Evolutionary conservation across 2,888 invertebrate species (phyloP), one percentile per base, ranked within the genome.

Genomic region (Sphaerophoria rueppellii): DNA sequence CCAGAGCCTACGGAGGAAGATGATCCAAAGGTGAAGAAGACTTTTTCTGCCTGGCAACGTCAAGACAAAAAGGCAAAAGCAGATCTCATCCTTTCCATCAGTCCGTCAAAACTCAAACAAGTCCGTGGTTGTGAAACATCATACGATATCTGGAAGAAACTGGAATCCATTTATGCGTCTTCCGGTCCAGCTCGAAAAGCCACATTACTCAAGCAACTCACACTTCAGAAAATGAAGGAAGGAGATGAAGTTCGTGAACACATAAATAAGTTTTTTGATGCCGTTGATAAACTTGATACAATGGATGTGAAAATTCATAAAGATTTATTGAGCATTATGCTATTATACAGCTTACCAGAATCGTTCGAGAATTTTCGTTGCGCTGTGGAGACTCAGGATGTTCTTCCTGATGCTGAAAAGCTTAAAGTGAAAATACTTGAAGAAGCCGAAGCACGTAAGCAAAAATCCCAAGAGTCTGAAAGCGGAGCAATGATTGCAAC

Each of bases 181-280:
- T 76, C 75, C 12, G 81, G 81, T 52, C 76, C 81, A 58, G 72
- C 81, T 9, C 14, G 69, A 4, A 82, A 82, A 50, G 72, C 67
- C 6, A 69, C 54, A 24, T 43, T 81, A 7, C 54, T 81, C 2
- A 71, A 71, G 40, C 48, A 75, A 24, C 69, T 75, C 4, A 70
- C 60, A 34, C 61, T 69, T 52, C 65, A 75, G 7, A 75, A 75
- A 12, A 54, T 75, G 65, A 54, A 40, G 9, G 75, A 69, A 55
- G 65, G 58, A 24, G 57, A 54, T 24, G 72, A 78, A 0, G 24
- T 78, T 35, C 43, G 54, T 37, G 58, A 54, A 11, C 72, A 78
- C 35, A 24, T 67, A 37, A 55, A 72, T 37, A 55, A 58, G 46
- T 78, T 78, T 12, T 78, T 71, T 14, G 72, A 78, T n/a, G 67